Evolutionary conservation across 2,888 invertebrate species (phyloP).

Genomic region (Drosophila flavopinicola): DNA sequence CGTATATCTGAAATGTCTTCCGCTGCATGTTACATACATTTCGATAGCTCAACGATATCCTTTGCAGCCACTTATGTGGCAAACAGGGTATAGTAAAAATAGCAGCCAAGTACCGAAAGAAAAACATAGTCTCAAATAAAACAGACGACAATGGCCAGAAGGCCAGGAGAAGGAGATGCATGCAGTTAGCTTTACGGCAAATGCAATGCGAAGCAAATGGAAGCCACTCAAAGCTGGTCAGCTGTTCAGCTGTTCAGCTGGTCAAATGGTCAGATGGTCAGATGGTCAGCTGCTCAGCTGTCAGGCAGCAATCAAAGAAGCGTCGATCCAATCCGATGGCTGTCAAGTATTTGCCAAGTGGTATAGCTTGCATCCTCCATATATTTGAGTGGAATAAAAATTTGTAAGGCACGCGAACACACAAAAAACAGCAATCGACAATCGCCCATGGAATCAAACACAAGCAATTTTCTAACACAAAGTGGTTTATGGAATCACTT

Average conservation of each 20-base stretch:
- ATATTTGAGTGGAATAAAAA: constrained; percentile 16
- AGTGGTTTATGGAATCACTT: constrained; percentile 37
- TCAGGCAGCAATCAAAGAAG: constrained; percentile 37
- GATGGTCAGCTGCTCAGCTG: constrained; percentile 15
- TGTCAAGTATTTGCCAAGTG: constrained; percentile 46
- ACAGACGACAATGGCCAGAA: constrained; percentile 25
- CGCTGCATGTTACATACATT: no score
- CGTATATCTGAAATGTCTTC: no score
- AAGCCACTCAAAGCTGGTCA: constrained; percentile 24
- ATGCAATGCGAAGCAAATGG: constrained; percentile 17
- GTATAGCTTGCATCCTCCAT: constrained; percentile 20
- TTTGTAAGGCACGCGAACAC: constrained; percentile 11
- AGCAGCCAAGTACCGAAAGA: constrained; percentile 18
- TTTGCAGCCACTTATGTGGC: background rate
- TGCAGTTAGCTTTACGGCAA: constrained; percentile 29
- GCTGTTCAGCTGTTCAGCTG: constrained; percentile 1
- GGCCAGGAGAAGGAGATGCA: constrained; percentile 3
- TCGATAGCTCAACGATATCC: background rate
- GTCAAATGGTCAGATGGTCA: constrained; percentile 12
- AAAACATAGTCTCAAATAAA: constrained; percentile 47
- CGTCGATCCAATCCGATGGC: constrained; percentile 21
- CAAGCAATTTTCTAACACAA: constrained; percentile 37
- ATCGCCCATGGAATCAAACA: constrained; percentile 36
- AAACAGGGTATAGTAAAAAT: constrained; percentile 15
- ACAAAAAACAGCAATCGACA: constrained; percentile 18